A percentile compares a stretch with the other conserved stretches of the same genome.
Evolutionary conservation across 2,888 invertebrate genomes (phyloP).

Genomic region (Orchesella flavescens): DNA sequence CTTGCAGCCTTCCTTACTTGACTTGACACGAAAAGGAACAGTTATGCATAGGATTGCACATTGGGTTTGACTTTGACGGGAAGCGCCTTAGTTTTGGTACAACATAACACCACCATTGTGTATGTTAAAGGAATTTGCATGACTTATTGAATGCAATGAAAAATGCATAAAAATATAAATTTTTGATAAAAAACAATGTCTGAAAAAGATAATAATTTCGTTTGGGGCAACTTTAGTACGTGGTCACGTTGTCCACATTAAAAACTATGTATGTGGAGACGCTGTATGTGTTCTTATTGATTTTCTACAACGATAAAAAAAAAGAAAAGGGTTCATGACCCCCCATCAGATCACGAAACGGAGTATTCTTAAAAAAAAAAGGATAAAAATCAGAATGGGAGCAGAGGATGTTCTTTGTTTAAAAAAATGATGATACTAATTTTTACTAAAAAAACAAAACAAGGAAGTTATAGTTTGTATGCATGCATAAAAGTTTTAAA

Average conservation of each 20-base stretch:
- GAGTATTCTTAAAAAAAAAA: neutral
- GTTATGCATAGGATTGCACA: neutral
- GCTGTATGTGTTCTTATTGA: slow-evolving; percentile 17
- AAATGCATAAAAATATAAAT: too few species aligned
- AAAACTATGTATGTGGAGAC: neutral
- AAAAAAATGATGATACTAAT: neutral
- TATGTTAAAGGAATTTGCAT: too few species aligned
- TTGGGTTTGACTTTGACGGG: slow-evolving; percentile 9
- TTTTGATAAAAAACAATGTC: too few species aligned
- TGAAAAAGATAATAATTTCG: too few species aligned
- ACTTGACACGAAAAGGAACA: slow-evolving; percentile 8
- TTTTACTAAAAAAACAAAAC: neutral
- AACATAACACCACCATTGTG: too few species aligned
- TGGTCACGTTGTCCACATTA: neutral
- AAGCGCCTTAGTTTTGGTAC: neutral
- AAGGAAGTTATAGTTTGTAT: slow-evolving; percentile 25
- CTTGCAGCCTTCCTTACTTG: slow-evolving; percentile 4
- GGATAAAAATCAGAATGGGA: neutral
- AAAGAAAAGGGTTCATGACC: slow-evolving; percentile 14
- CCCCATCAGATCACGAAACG: neutral
- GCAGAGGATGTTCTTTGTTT: neutral
- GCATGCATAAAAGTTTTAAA: too few species aligned
- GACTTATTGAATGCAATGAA: too few species aligned
- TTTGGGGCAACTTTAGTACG: too few species aligned
- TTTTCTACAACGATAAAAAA: slow-evolving; percentile 10